Base-by-base conservation (phyloP, 2,888 invertebrate genomes). In the Pyrgus malvae region DNA sequence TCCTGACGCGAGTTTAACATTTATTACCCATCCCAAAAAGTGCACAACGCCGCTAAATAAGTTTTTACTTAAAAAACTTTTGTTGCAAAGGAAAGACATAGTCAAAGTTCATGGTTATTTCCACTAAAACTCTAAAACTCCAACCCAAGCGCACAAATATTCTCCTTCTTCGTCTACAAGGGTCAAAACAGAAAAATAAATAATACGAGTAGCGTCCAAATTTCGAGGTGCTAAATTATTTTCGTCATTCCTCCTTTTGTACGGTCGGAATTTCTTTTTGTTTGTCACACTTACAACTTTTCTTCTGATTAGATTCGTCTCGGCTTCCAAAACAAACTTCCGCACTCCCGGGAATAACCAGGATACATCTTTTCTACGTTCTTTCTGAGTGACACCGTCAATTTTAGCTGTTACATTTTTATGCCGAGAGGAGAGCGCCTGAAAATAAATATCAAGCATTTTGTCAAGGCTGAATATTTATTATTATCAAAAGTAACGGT, bases 211-310 rank as follows among this genome's bases (percentile, higher is more conserved):
- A 23, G 25, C 31, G 37, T 44, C 51, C 51, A 44, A 51, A 37
- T 21, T 35, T 44, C 21, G 51, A 27, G 44, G 42, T 37, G 37
- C 44, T 44, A 42, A 51, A 51, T 51, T 37, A 51, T 51, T 44
- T 41, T 33, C 33, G 31, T 31, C 31, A 50, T 33, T 50, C 25
- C 23, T 14, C 31, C 14, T 16, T 45, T 51, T 37, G 41, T 37
- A 40, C 27, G 31, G 31, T 4, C 51, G 17, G 37, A 53, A 38
- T n/a, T 53, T 45, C 37, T 53, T 53, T 53, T 53, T 45, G 38
- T 53, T 53, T 53, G 51, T 45, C 29, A 45, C 51, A 53, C 51
- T 53, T 53, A 53, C 16, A 53, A 53, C 45, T 53, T 53, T 53
- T 37, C 38, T 21, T 40, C 53, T 53, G 53, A 53, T 53, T 53